Base-by-base conservation (phyloP, 2,797 vertebrate species). In the Ciconia nigra region DNA sequence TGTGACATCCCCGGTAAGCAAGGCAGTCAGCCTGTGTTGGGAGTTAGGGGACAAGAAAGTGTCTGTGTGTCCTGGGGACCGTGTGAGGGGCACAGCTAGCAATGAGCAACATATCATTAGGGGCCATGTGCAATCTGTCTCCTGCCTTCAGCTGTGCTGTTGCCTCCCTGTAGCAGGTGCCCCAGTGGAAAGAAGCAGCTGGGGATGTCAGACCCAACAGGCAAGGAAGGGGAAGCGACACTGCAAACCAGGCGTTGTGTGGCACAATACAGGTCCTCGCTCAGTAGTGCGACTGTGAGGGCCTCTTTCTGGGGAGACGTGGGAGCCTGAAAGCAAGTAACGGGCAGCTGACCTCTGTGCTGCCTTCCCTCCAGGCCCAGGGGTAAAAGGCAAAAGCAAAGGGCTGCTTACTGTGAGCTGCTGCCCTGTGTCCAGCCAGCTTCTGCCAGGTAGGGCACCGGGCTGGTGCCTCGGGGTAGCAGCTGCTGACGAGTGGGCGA, bases 41-140 rank as follows among this genome's bases (percentile, higher is more conserved):
- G 58, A 17, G 15, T 22, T n/a, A 37, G 44, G 61, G 61, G 74
- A 47, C 35, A 39, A 3, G 3, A 11, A 33, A n/a, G 47, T 0
- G 0, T 22, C 41, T 1, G 3, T 1, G 4, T 35, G 67, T 54
- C 55, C 59, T 20, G 49, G 46, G 41, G 26, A 41, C 24, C 0
- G 0, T 11, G 28, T 21, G 17, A n/a, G 57, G 20, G 65, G 29
- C 65, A 44, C 77, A 37, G 61, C 37, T 22, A 47, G 74, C 37
- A 21, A 44, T 7, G 22, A 83, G 66, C 62, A 61, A 93, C 86
- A 67, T 93, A 94, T 96, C 94, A 67, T 0, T 29, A 39, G 67
- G 86, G 81, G 62, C 73, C 87, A 73, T 0, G 74, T 89, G 94
- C 91, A 93, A 29, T 85, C 74, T 69, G 24, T 65, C 39, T 84